Evolutionary conservation across 2,888 invertebrate species (phyloP).

Genomic region (Leucophora obtusa): DNA sequence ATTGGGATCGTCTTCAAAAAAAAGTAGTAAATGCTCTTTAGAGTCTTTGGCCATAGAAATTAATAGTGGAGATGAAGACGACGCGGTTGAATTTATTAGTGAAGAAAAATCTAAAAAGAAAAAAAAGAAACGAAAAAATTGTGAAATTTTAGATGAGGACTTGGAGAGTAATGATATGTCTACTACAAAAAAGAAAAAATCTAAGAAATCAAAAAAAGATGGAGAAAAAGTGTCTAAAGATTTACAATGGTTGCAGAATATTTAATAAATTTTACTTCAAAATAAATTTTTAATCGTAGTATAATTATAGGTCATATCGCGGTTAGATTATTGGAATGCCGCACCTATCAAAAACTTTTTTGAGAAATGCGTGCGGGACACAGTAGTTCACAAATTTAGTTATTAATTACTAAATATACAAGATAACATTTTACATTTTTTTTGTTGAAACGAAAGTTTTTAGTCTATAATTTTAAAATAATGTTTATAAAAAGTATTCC

Average conservation of each 20-base stretch:
- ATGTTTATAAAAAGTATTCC: no score
- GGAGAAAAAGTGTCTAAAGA: constrained; percentile 64
- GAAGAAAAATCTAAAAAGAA: constrained; percentile 60
- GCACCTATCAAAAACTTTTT: no score
- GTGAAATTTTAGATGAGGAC: constrained; percentile 4
- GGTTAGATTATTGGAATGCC: no score
- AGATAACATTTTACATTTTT: no score
- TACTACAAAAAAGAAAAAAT: constrained; percentile 24
- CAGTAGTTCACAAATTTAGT: no score
- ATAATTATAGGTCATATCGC: no score
- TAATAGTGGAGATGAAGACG: constrained; percentile 55
- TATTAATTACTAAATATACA: no score
- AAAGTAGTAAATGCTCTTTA: constrained; percentile 30
- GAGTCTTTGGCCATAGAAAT: constrained; percentile 31
- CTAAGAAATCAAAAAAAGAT: constrained; percentile 47
- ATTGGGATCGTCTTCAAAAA: constrained; percentile 17
- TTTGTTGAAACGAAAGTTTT: no score
- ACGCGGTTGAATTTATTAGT: constrained; percentile 58
- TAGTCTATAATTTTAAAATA: no score
- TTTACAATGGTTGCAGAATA: constrained; percentile 66
- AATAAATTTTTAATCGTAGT: no score
- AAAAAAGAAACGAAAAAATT: constrained; percentile 60
- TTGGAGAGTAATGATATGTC: background rate
- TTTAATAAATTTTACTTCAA: constrained; percentile 48
- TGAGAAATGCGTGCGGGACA: no score